Conservation (phyloP, 2,113 vertebrate genomes). For the Bubo blakistoni region DNA sequence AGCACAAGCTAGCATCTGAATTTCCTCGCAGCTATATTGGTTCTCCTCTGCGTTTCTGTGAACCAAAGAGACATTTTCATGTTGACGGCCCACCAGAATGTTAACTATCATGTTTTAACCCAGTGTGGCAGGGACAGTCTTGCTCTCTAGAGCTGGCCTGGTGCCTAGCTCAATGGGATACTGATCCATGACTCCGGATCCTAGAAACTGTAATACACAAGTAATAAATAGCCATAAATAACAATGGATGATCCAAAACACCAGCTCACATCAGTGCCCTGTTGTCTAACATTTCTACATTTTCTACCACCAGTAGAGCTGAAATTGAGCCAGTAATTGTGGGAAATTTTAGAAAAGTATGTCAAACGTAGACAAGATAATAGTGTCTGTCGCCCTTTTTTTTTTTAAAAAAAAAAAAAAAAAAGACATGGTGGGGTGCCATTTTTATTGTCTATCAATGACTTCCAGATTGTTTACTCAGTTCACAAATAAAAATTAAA, state of each 20-base stretch:
- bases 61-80: not conserved
- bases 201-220: not conserved
- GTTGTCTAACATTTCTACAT: not conserved
- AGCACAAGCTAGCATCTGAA: not conserved
- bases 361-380: slow-evolving; percentile 50
- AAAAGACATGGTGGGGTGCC: not conserved
- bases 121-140: not conserved
- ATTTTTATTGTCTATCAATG: slow-evolving; percentile 56
- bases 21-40: not conserved
- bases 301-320: slow-evolving; percentile 36
- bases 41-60: not conserved
- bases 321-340: slow-evolving; percentile 46
- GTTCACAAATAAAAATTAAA: slow-evolving; percentile 30
- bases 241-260: not conserved
- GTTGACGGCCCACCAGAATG: not conserved
- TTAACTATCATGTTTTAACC: not conserved
- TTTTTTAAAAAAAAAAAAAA: not conserved
- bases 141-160: not conserved
- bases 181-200: not conserved
- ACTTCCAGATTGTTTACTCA: slow-evolving; percentile 54
- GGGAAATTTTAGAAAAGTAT: slow-evolving; percentile 52
- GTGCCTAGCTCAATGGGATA: not conserved
- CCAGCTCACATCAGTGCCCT: not conserved
- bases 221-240: slow-evolving; percentile 18
- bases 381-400: not conserved